Evolutionary conservation across 2,113 vertebrate genomes (phyloP), one percentile per base, ranked within the genome.

Genomic region (Rhabdornis inornatus): DNA sequence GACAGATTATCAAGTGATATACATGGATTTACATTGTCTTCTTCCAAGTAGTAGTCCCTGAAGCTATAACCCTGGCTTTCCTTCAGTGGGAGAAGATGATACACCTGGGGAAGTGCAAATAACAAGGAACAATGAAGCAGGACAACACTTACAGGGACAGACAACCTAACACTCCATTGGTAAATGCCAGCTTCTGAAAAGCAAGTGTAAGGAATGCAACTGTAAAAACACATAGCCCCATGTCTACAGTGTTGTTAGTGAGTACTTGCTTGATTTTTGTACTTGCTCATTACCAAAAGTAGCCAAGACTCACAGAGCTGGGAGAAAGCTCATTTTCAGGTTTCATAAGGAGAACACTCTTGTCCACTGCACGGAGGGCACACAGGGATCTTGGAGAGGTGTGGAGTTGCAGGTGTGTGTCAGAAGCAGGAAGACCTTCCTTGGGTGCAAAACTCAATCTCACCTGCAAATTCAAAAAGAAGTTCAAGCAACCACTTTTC

Each of bases 291-390:
- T 45, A 30, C 15, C 13, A 52, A 37, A 61, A 60, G 30, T 3
- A 65, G 10, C 2, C 8, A 61, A 71, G 40, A 97, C 97, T 97
- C 93, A 98, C 98, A 23, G 77, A 97, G 25, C 83, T 77, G 0
- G 96, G 47, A 2, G 96, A 98, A 44, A 99, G 97, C 63, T 98
- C 98, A 4, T 97, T 93, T 59, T 98, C 98, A 0, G 99, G 97
- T 30, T 97, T 98, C 96, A 98, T 56, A 50, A 99, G 96, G 53
- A 98, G 97, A 49, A 99, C 97, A 1, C 99, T 99, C 84, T 98
- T 97, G 94, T 99, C 99, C 23, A 99, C 96, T 7, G 97, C 98
- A 4, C 98, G 98, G 56, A 99, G 66, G 4, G 98, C 99, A 42
- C 99, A 99, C 59, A 99, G 95, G 24, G 99, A 99, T n/a, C 96